Evolutionary conservation across 2,113 vertebrate genomes (phyloP), one percentile per base, ranked within the genome.

Genomic region (Callocephalon fimbriatum): DNA sequence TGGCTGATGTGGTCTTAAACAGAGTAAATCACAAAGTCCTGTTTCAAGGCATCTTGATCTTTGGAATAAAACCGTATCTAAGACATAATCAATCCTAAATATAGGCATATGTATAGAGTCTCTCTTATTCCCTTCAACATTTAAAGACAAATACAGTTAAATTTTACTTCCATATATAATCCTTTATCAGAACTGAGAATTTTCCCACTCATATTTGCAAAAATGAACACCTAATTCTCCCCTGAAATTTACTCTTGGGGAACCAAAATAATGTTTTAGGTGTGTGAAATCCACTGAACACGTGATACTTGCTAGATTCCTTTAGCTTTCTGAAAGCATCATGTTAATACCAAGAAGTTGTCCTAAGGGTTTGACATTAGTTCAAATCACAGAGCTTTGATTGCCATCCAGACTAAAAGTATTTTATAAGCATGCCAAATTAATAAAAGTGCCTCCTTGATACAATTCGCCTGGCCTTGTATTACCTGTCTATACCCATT

Each of bases 371-470:
- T 96, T 97, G 95, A 95, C 68, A 73, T 48, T 40, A 71, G 45
- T 95, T 96, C 95, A 96, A 86, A 91, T 87, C 83, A 85, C 86
- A 88, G 47, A 72, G 56, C 95, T 97, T 97, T 96, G 93, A 97
- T 96, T 95, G 80, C 45, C 48, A 73, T 92, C 96, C 95, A 97
- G 80, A 87, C 44, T 65, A 79, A 93, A 91, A 79, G 72, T 59
- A 93, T 94, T 93, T 73, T 87, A 70, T 53, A 79, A 87, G 27
- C 32, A 59, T 62, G 95, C 94, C 96, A 94, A 95, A 89, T 95
- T 94, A 96, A 95, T 97, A 97, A 96, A 95, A 96, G 73, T 86
- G 44, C 47, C 88, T 95, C 67, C 87, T 81, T 92, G 40, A 68
- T 86, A 90, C 93, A 90, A 42, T 95, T 97, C 73, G 83, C 72